phyloP scores from a whole-genome alignment of 2,888 invertebrate species.

The Portevinia maculata region DNA sequence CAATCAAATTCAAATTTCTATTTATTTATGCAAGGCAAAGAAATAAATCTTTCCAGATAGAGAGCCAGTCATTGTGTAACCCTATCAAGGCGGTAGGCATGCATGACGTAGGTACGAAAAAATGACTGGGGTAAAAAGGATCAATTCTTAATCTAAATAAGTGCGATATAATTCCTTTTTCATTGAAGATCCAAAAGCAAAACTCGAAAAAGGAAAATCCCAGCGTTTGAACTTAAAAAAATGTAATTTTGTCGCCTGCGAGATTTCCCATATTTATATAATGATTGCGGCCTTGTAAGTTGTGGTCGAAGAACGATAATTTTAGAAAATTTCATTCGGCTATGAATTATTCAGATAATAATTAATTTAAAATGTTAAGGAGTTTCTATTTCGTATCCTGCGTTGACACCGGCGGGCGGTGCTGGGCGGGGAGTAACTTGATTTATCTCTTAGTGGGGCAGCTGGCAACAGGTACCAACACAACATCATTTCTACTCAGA shows the following conservation, averaged over 20 bases:
- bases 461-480: conserved; percentile 61
- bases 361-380: conserved; percentile 68
- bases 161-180: conserved; percentile 62
- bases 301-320: conserved; percentile 59
- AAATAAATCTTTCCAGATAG: conserved; percentile 65
- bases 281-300: too few relatives aligned
- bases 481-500: conserved; percentile 2
- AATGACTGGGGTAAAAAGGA: conserved; percentile 53
- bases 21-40: conserved; percentile 71
- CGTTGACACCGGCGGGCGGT: conserved; percentile 8
- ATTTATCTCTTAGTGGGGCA: conserved; percentile 54
- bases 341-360: conserved; percentile 69
- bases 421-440: conserved; percentile 29
- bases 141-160: conserved; percentile 68
- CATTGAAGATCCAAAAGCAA: conserved; percentile 55
- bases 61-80: conserved; percentile 55
- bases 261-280: conserved; percentile 32
- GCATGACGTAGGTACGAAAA: background rate
- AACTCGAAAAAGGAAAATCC: conserved; percentile 49
- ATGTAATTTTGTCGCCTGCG: conserved; percentile 36
- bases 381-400: conserved; percentile 45
- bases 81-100: conserved; percentile 37
- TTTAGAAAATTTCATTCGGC: conserved; percentile 57
- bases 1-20: conserved; percentile 73
- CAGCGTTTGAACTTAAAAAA: conserved; percentile 40